Evolutionary conservation across 1,140 invertebrate species (phyloP), one percentile per base, ranked within the genome.

Genomic region (Trialeurodes vaporariorum): DNA sequence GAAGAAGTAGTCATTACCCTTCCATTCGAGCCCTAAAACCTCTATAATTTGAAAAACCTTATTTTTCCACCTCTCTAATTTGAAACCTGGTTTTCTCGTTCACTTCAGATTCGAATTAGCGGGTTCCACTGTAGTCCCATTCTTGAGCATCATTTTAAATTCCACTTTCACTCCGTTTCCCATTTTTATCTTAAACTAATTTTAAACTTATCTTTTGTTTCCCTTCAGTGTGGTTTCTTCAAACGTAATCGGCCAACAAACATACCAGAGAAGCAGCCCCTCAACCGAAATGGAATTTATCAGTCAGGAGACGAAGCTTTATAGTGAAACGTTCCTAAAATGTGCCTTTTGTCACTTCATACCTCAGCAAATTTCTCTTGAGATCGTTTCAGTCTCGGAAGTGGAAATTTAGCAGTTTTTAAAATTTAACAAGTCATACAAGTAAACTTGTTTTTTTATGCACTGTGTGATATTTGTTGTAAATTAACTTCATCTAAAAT

Each of bases 201-300:
- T 49, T 49, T 49, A 63, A 40, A 24, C 24, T 22, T 40, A 59
- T 63, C 22, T 22, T 67, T 65, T 70, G 69, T 64, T 70, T 75
- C 72, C 74, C 71, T 75, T 34, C 79, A 96, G 92, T 89, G 89
- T 78, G 92, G 92, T 67, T 95, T 96, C 85, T 96, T 96, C 81
- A 93, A 93, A 75, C 84, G 93, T 72, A 92, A 93, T 78, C 84
- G 92, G 61, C 92, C 91, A 59, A 63, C 25, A 2, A 84, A 87
- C 75, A 83, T 86, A 71, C 84, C 88, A 1, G 91, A 94, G 81
- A 84, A 89, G 59, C 88, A 94, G 77, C 92, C 92, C 11, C 78
- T 94, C 61, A 89, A 90, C 74, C 80, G 87, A 70, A 87, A 88
- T 71, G 86, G 86, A 65, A 83, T 87, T 68, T 76, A 75, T 65